Evolutionary conservation across 1,140 invertebrate species (phyloP), one percentile per base, ranked within the genome.

Genomic region (Ceratoteleas bidentatus): DNA sequence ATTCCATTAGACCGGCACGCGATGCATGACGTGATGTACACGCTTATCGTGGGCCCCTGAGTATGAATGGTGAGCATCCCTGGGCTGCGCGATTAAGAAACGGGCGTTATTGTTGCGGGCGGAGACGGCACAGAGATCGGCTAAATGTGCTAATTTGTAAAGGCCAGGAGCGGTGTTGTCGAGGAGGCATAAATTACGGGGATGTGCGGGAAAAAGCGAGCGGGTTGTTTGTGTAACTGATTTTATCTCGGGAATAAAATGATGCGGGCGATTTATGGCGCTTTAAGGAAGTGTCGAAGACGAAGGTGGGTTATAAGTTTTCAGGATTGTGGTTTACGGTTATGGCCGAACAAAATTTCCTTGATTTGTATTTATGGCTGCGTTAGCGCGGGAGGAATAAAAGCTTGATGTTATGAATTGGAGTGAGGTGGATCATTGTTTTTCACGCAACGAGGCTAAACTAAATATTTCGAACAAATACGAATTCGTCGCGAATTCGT

Each of bases 121-220:
- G 60, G 57, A 13, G 15, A 32, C 14, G 60, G 3, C 56, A 47
- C 40, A 53, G 15, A 47, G 64, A 61, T 58, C 64, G 33, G 54
- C 45, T 49, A 53, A 76, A 76, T 76, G 73, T 62, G 73, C 73
- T 76, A 77, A 77, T 77, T 76, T 77, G 64, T 69, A 56, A 64
- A 64, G 64, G 50, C 50, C 33, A 49, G 57, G 15, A 56, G 40
- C 16, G 3, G 15, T 10, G 49, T 14, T 43, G 15, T 14, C 24
- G 11, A 66, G 54, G 36, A 47, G 45, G 65, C 60, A 65, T 64
- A 64, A 69, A 70, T 77, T 70, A 64, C 33, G 11, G 11, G 15
- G 38, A 52, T 50, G 45, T 32, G 40, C 6, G 13, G 24, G 16
- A 58, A 69, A 77, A 69, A 70, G 54, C 70, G 40, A 24, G 40